Conservation (phyloP, 2,113 vertebrate species). For the Anhinga rufa region DNA sequence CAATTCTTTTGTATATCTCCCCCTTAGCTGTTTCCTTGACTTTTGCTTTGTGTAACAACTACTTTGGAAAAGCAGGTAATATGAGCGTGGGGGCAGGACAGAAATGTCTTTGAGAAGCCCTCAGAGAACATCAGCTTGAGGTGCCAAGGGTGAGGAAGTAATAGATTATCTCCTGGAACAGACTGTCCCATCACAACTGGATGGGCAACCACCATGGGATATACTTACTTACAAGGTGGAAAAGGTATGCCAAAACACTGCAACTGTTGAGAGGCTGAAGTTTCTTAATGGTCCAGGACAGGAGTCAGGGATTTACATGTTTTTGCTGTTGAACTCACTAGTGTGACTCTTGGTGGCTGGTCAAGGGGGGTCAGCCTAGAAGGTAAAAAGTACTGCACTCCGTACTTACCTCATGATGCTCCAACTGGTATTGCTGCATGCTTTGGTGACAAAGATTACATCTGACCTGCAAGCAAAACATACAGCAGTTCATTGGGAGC, state of each 20-base stretch:
- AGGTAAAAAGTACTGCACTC: background rate
- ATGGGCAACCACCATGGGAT: background rate
- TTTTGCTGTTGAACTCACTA: background rate
- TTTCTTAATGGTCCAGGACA: background rate
- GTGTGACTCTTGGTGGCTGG: background rate
- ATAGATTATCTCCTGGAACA: background rate
- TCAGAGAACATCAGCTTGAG: background rate
- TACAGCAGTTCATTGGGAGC: background rate
- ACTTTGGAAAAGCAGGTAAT: background rate
- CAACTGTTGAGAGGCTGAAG: background rate
- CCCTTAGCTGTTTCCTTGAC: background rate
- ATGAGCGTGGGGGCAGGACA: background rate
- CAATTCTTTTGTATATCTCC: background rate
- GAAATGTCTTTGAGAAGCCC: background rate
- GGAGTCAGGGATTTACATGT: background rate
- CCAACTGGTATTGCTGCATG: constrained; percentile 32
- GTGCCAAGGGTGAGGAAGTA: background rate
- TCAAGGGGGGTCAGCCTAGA: background rate
- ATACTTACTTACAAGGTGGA: background rate
- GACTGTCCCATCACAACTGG: background rate
- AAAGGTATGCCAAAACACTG: background rate
- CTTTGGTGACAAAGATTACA: constrained; percentile 13
- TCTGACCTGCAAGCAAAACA: background rate
- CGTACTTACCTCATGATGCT: constrained; percentile 27
- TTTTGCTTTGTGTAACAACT: background rate